Evolutionary conservation across 1,140 invertebrate species (phyloP).

Genomic region (Glossosoma conforme): DNA sequence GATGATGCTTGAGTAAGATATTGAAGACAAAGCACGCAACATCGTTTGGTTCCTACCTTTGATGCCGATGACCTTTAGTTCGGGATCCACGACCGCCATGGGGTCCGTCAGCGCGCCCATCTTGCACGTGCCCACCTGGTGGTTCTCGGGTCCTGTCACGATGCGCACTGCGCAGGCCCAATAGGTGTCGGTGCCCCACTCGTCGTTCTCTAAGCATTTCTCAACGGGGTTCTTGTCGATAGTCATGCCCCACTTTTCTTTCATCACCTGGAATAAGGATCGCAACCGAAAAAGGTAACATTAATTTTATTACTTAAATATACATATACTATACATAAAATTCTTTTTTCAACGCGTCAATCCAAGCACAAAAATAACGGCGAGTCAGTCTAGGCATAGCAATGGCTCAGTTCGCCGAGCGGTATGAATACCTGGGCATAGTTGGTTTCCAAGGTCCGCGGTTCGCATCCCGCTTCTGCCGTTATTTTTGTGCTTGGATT

Average conservation of each 20-base stretch:
- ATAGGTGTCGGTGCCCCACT: constrained; percentile 55
- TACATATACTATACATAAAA: too few relatives aligned
- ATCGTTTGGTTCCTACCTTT: constrained; percentile 36
- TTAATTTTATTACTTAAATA: too few relatives aligned
- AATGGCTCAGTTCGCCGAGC: too few relatives aligned
- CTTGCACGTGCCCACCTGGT: constrained; percentile 63
- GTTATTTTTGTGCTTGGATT: too few relatives aligned
- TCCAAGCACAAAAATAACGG: too few relatives aligned
- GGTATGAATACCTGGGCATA: too few relatives aligned
- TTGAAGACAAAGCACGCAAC: background rate
- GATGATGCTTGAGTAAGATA: constrained; percentile 1
- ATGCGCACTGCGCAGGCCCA: constrained; percentile 52
- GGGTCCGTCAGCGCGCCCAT: constrained; percentile 57
- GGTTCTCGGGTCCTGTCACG: constrained; percentile 53
- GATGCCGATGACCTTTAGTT: constrained; percentile 53
- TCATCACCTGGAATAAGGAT: constrained; percentile 56
- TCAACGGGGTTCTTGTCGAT: constrained; percentile 61
- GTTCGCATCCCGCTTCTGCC: too few relatives aligned
- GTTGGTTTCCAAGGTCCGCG: too few relatives aligned
- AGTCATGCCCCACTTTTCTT: constrained; percentile 64
- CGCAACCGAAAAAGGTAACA: too few relatives aligned
- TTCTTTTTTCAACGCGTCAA: too few relatives aligned
- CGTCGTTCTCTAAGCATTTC: constrained; percentile 60
- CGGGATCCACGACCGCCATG: constrained; percentile 53
- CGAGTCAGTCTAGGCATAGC: too few relatives aligned